Base-by-base conservation (phyloP, 2,888 invertebrate species). In the Cryptocephalus primarius region DNA sequence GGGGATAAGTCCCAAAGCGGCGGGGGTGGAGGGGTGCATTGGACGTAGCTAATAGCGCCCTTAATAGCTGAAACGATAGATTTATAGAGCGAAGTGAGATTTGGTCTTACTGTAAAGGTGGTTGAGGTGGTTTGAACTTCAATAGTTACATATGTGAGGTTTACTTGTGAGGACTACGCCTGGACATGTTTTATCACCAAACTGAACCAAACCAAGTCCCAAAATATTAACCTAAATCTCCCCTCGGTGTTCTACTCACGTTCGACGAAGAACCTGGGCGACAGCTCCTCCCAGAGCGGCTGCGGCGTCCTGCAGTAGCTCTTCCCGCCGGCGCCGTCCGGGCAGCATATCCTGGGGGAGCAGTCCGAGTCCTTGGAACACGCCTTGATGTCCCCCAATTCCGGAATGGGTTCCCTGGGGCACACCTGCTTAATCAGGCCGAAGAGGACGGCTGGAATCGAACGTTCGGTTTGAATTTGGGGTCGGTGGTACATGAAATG, bases 341-440 rank as follows among this genome's bases (percentile, higher is more conserved):
- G 83, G 55, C 87, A 87, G 65, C 87, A 87, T 47, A 87, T 77
- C 31, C 86, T 73, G 10, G 85, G 83, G 75, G 82, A 79, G 66
- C 87, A 87, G 59, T 87, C 85, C 11, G 74, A 68, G 60, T 87
- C 86, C 0, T 71, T 71, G 55, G 74, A 72, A 60, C 87, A 87
- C 47, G 79, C 75, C 63, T 82, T 79, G 11, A 85, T 76, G 48
- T 83, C 81, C 64, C 84, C 73, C 9, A 83, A 70, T 68, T 86
- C 85, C 0, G 83, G 82, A 12, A 86, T 68, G 2, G 83, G 82
- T 43, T 80, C 72, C 32, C 71, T 66, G 0, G 86, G 85, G 55
- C 86, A 86, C 59, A 78, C 79, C 43, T 83, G 75, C 1, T 83
- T 82, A 33, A 84, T 79, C 34, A 85, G 71, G 8, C 86, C 85